Percentiles rank a stretch among this genome's conserved stretches.
Evolutionary conservation across 2,797 vertebrate species (phyloP).

Genomic region (Percopsis omiscomaycus): DNA sequence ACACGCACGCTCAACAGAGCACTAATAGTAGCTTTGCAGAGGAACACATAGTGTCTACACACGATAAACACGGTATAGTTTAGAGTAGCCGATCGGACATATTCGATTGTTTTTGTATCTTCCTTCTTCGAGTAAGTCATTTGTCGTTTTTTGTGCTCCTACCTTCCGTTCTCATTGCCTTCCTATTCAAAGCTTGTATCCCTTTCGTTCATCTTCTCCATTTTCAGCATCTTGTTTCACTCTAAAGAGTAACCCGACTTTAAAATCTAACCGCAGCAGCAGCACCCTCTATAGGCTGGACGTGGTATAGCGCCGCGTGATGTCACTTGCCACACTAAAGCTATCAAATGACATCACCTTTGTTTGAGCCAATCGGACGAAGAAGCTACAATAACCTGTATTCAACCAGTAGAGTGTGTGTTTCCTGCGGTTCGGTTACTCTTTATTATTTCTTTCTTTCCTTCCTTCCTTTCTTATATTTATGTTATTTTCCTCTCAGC

Average conservation of each 20-base stretch:
- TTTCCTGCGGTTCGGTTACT: not conserved
- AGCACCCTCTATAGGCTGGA: too few relatives aligned
- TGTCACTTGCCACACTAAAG: too few relatives aligned
- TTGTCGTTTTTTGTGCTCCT: slow-evolving; percentile 16
- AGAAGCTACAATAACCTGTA: too few relatives aligned
- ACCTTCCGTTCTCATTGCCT: slow-evolving; percentile 10
- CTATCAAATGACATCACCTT: too few relatives aligned
- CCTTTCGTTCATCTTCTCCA: not conserved
- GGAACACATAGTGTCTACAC: slow-evolving; percentile 36
- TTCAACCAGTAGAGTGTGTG: not conserved
- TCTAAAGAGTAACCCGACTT: too few relatives aligned
- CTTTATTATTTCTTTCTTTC: not conserved
- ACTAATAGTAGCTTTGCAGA: slow-evolving; percentile 62
- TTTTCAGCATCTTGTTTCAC: not conserved
- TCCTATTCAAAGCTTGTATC: not conserved
- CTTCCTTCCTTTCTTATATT: not conserved
- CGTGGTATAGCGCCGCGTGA: too few relatives aligned
- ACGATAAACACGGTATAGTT: slow-evolving; percentile 11
- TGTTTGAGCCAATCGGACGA: too few relatives aligned
- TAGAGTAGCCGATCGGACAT: slow-evolving; percentile 4
- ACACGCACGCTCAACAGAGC: slow-evolving; percentile 58
- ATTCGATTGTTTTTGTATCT: not conserved
- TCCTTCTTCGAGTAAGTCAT: slow-evolving; percentile 1
- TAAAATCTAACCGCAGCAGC: too few relatives aligned
- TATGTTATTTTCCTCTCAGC: not conserved